phyloP scores from a whole-genome alignment of 2,113 vertebrate genomes.

The Phylloscopus whistleri region DNA sequence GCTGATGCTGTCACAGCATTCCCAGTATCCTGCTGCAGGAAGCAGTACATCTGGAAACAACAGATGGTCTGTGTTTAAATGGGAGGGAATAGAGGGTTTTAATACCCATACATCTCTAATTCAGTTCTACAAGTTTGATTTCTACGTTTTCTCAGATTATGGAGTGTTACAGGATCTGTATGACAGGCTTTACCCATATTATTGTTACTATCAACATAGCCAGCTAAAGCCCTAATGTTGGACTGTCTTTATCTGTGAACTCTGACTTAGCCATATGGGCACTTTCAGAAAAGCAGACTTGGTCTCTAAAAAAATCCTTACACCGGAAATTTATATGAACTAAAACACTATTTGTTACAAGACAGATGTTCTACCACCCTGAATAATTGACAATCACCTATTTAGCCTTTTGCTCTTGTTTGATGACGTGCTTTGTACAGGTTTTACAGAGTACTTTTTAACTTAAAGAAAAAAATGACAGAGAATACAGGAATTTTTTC shows the following conservation, averaged over 20 bases:
- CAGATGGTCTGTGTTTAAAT: constrained; percentile 76
- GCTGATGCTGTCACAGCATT: constrained; percentile 31
- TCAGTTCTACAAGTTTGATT: constrained; percentile 73
- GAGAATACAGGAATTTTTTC: neutral
- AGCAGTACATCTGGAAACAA: constrained; percentile 76
- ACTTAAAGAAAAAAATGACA: neutral
- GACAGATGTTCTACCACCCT: neutral
- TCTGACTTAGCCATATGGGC: constrained; percentile 42
- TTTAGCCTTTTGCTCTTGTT: constrained; percentile 1
- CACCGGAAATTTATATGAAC: neutral
- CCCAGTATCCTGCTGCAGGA: constrained; percentile 60
- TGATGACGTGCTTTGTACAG: neutral
- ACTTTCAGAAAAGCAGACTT: constrained; percentile 11
- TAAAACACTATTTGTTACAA: constrained; percentile 7
- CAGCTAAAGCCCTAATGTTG: constrained; percentile 57
- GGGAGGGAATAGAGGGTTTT: constrained; percentile 70
- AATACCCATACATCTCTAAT: constrained; percentile 74
- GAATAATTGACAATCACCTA: neutral
- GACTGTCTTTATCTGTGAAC: constrained; percentile 51
- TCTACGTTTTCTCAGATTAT: constrained; percentile 69
- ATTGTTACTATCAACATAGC: constrained; percentile 44
- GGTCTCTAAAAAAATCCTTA: constrained; percentile 31
- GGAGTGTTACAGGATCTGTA: constrained; percentile 65
- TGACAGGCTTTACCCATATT: constrained; percentile 58
- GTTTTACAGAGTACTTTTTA: neutral